A percentile compares a stretch with the other conserved stretches of the same genome.
Conservation (phyloP, 2,113 vertebrate genomes). For the Melanerpes aurifrons region DNA sequence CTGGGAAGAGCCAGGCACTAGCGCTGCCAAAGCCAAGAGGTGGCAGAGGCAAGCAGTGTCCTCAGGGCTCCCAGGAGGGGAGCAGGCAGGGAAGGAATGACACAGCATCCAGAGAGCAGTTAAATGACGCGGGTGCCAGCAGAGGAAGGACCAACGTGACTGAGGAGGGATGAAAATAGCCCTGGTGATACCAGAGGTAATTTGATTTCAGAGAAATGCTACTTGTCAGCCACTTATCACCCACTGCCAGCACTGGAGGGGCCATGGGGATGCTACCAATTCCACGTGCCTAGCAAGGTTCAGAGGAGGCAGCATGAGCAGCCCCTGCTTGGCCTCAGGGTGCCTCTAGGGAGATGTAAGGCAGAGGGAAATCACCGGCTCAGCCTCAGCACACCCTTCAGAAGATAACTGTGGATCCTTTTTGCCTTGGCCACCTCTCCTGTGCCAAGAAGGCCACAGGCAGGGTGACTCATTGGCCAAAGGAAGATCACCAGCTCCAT, state of each 20-base stretch:
- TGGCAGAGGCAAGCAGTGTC: rapidly evolving
- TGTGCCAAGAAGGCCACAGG: rapidly evolving
- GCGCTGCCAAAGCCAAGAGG: rapidly evolving
- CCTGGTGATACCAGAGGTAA: constrained; percentile 4
- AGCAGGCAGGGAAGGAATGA: neutral
- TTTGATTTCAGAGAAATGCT: constrained; percentile 5
- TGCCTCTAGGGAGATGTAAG: neutral
- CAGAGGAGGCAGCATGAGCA: neutral
- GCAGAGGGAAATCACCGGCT: neutral
- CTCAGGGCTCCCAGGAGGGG: neutral
- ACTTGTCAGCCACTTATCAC: neutral
- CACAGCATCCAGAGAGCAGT: constrained; percentile 26
- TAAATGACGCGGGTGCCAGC: neutral
- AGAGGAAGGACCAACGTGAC: constrained; percentile 17
- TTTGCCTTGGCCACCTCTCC: rapidly evolving
- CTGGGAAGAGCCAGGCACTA: neutral
- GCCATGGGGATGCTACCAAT: neutral
- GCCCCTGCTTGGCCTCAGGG: rapidly evolving
- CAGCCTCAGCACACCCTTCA: neutral
- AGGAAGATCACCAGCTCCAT: neutral
- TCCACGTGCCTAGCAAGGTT: neutral
- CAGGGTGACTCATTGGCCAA: rapidly evolving
- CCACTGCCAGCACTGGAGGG: neutral
- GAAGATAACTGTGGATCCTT: neutral
- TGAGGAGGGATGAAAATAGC: constrained; percentile 46